Conservation (phyloP, 2,888 invertebrate species). For the Galerucella pusilla region DNA sequence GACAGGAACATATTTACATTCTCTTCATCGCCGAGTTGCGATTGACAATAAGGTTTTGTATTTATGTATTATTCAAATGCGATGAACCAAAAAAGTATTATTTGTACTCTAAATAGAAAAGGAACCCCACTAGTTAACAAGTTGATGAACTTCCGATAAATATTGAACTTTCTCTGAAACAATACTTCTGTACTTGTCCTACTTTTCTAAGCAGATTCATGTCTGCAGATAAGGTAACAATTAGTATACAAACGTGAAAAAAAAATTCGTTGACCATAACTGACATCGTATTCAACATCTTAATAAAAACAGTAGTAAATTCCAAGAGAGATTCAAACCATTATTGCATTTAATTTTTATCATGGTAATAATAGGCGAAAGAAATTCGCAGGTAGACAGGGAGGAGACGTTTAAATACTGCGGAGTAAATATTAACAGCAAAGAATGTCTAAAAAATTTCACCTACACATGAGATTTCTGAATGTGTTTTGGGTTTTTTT, state of each 20-base stretch:
- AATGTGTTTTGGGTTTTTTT: too few relatives aligned
- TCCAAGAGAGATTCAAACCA: too few relatives aligned
- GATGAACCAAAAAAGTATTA: conserved; percentile 7
- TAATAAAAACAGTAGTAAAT: not conserved
- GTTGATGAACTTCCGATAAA: conserved; percentile 32
- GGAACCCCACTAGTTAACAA: conserved; percentile 17
- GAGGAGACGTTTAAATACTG: too few relatives aligned
- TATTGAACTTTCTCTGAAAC: conserved; percentile 34
- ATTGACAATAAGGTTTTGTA: not conserved
- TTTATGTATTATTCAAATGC: conserved; percentile 8
- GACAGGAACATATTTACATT: not conserved
- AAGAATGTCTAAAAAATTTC: too few relatives aligned
- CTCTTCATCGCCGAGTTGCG: not conserved
- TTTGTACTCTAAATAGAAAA: conserved; percentile 18
- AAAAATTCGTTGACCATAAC: conserved; percentile 31
- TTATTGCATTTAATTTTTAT: too few relatives aligned
- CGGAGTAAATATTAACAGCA: too few relatives aligned
- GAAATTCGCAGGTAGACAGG: too few relatives aligned
- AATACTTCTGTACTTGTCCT: conserved; percentile 35
- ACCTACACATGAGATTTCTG: too few relatives aligned
- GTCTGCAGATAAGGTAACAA: conserved; percentile 19
- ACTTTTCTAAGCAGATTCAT: conserved; percentile 29
- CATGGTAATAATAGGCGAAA: too few relatives aligned
- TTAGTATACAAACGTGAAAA: conserved; percentile 23
- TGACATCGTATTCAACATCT: not conserved